Conservation (phyloP, 2,888 invertebrate species). For the Sarcophaga rosellei region DNA sequence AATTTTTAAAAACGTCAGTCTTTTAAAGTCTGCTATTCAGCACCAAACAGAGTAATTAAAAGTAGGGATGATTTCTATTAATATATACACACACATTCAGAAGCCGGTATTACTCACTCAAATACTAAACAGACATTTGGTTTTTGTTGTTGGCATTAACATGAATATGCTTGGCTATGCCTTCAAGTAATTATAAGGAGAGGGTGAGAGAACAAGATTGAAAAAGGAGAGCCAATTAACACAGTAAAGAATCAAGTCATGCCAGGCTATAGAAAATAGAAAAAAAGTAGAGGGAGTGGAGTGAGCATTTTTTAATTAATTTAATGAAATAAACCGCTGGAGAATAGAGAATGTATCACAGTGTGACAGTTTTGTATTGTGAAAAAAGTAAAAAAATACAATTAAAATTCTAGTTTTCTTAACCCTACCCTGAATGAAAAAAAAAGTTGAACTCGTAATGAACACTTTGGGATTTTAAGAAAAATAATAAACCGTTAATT, state of each 20-base stretch:
- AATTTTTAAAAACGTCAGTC: too few species aligned
- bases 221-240: constrained; percentile 35
- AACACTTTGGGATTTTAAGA: constrained; percentile 26
- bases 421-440: constrained; percentile 9
- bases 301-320: constrained; percentile 9
- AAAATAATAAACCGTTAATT: constrained; percentile 79
- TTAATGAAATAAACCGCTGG: constrained; percentile 37
- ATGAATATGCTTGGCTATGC: neutral
- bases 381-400: neutral
- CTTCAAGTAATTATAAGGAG: neutral
- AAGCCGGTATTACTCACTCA: neutral
- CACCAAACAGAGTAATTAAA: neutral
- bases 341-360: constrained; percentile 29
- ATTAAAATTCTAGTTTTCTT: constrained; percentile 13
- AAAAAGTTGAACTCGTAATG: neutral
- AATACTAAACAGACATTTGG: neutral
- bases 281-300: neutral
- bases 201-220: too few species aligned
- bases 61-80: too few species aligned
- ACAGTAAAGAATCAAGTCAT: neutral
- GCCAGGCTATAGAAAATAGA: neutral
- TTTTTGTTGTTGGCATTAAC: neutral
- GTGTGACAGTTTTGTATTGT: constrained; percentile 32
- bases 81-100: too few species aligned
- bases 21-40: too few species aligned